Evolutionary conservation across 1,140 invertebrate species (phyloP), one percentile per base, ranked within the genome.

Genomic region (Macrosteles quadrilineatus): DNA sequence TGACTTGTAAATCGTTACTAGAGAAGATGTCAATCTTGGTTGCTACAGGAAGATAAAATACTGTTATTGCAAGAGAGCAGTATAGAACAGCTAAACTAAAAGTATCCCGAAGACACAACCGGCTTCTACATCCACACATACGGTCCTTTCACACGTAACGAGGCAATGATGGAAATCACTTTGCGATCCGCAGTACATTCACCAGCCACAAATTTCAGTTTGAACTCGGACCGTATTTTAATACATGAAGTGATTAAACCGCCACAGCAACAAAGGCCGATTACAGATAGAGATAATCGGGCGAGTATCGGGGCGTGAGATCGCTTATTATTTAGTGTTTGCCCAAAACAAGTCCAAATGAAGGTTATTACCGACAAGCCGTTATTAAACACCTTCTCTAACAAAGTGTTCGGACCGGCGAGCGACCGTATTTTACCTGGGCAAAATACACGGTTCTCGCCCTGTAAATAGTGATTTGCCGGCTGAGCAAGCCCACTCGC

Each of bases 261-360:
- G 31, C 31, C 32, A 6, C 27, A 63, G 63, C 21, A 45, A 66
- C 63, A 66, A 66, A 66, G 63, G 59, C 19, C n/a, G 19, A 63
- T 32, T 59, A 17, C 30, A 63, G 59, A 63, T 32, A 11, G 59
- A 63, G 59, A 63, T 63, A 63, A 63, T 63, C 59, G 59, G 29
- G 14, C 29, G 14, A 36, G 9, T 19, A 66, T 45, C 40, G 63
- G 40, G n/a, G 40, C 40, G 36, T 25, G 63, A 43, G 40, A 66
- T 43, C 63, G 32, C 21, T 45, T 66, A 66, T 66, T 66, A 66
- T 66, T 66, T 66, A 66, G 63, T 66, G 63, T 66, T 66, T 66
- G 63, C 63, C 63, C 36, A 63, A 63, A 63, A 63, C 59, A 63
- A 63, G 59, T 63, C 59, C 59, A 66, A 66, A 66, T 66, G 63